Percentiles rank a stretch among this genome's conserved stretches.
These are phyloP conservation scores for Rhombomys opimus DNA, from an alignment of 2,113 vertebrate species.

Conservation along the genomic window DNA sequence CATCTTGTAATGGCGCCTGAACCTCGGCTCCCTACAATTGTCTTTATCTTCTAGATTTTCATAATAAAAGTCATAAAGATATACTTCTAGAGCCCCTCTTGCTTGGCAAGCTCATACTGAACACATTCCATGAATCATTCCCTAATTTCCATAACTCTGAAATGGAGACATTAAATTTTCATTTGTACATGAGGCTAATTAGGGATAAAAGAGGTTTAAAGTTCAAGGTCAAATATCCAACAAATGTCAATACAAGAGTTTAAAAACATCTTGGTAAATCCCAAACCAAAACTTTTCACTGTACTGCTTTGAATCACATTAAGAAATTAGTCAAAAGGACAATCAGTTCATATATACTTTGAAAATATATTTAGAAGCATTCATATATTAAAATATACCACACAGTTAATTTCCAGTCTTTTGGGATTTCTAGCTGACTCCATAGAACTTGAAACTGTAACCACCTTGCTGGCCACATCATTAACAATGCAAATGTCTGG, in stretches of 20 bases:
- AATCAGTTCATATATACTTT: conserved; percentile 45
- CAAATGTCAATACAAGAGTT: background rate
- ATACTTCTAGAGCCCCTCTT: background rate
- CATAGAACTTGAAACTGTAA: conserved; percentile 64
- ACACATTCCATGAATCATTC: background rate
- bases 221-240: background rate
- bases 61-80: conserved; percentile 41
- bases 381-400: conserved; percentile 46
- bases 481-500: conserved; percentile 72
- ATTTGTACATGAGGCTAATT: background rate
- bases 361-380: conserved; percentile 58
- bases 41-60: background rate
- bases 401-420: conserved; percentile 67
- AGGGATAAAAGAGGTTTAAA: background rate
- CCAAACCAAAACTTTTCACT: background rate
- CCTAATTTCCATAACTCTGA: background rate
- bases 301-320: background rate
- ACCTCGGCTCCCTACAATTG: too few species aligned
- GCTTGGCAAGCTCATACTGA: background rate
- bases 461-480: background rate
- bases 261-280: background rate
- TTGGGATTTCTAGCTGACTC: conserved; percentile 63
- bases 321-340: background rate
- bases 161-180: background rate
- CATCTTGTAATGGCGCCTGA: too few species aligned